phyloP scores from a whole-genome alignment of 2,113 vertebrate species.

The Lanius ludovicianus region DNA sequence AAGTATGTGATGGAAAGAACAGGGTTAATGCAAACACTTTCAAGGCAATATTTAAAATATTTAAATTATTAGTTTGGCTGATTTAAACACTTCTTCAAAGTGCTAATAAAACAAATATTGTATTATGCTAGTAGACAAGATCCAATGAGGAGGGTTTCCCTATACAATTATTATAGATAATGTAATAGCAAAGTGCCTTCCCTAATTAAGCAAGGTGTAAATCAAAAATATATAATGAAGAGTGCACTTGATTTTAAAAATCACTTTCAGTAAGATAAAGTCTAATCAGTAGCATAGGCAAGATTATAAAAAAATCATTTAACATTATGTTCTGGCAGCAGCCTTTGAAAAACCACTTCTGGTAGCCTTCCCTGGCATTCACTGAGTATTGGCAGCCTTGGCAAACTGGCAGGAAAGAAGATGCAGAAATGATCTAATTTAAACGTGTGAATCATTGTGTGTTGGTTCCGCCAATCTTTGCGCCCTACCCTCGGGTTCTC shows the following conservation, averaged over 20 bases:
- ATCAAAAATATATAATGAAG: background rate
- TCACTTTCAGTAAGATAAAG: background rate
- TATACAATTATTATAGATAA: background rate
- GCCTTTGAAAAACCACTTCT: conserved; percentile 1
- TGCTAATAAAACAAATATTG: background rate
- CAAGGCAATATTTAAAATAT: background rate
- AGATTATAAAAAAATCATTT: background rate
- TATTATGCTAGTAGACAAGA: background rate
- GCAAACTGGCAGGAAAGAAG: conserved; percentile 29
- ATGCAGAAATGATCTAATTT: background rate
- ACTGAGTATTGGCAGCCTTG: conserved; percentile 18
- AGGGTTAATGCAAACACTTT: conserved; percentile 2
- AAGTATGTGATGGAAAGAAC: background rate
- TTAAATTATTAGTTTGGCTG: background rate
- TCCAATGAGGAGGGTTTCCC: background rate
- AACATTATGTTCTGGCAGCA: background rate
- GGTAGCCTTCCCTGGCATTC: conserved; percentile 10
- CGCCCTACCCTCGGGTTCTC: background rate
- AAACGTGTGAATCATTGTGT: background rate
- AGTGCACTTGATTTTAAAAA: background rate
- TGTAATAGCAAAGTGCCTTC: background rate
- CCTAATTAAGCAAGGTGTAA: background rate
- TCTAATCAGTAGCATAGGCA: background rate
- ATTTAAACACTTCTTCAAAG: background rate
- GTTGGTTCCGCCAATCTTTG: background rate